Conservation (phyloP, 2,797 vertebrate species). For the Sitta carolinensis region DNA sequence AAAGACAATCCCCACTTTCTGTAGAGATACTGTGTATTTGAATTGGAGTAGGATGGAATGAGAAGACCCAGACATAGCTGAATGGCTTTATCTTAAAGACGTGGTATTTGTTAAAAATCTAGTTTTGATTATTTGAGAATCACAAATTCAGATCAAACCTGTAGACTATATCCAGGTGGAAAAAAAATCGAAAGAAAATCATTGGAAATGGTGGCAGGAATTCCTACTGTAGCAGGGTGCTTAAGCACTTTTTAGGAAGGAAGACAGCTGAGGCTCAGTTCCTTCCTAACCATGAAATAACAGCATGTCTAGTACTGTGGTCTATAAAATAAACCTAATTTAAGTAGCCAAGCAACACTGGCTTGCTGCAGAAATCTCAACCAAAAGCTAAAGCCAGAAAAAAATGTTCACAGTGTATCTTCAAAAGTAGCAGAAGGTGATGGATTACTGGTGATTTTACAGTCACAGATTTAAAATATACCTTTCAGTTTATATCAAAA, state of each 20-base stretch:
- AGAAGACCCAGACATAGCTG: not conserved
- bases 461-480: not conserved
- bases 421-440: not conserved
- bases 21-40: not conserved
- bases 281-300: slow-evolving; percentile 46
- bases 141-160: not conserved
- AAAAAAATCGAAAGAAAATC: not conserved
- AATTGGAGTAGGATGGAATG: not conserved
- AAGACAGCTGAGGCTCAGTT: slow-evolving; percentile 44
- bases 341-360: slow-evolving; percentile 5
- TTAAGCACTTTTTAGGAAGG: slow-evolving; percentile 40
- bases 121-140: not conserved
- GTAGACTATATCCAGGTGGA: not conserved
- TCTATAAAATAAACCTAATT: slow-evolving; percentile 18
- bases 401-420: not conserved
- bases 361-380: not conserved
- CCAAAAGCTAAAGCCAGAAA: not conserved
- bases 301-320: not conserved
- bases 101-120: not conserved
- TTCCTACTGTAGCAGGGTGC: not conserved
- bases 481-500: not conserved
- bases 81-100: not conserved
- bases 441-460: not conserved
- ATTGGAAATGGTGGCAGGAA: not conserved
- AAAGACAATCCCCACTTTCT: not conserved